phyloP scores from a whole-genome alignment of 2,113 vertebrate genomes.

The Cyphomyrus plagiostoma region DNA sequence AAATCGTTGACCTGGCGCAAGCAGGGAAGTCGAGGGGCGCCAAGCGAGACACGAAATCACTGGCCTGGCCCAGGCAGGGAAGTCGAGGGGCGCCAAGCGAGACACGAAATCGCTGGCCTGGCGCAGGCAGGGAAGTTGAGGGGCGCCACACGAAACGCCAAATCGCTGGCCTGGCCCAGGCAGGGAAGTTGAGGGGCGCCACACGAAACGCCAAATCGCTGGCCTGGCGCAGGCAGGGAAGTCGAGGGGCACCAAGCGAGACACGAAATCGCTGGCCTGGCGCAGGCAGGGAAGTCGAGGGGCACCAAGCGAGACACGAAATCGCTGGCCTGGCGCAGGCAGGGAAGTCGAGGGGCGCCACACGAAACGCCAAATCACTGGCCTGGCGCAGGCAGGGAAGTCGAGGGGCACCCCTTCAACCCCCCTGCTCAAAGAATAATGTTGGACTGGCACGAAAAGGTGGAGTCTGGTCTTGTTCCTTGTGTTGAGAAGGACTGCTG shows the following conservation, averaged over 20 bases:
- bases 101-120: too few relatives aligned
- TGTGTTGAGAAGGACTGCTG: not conserved
- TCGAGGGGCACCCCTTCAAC: not conserved
- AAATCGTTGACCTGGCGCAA: slow-evolving; percentile 13
- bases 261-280: slow-evolving; percentile 21
- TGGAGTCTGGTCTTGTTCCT: not conserved
- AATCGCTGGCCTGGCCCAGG: too few relatives aligned
- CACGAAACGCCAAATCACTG: too few relatives aligned
- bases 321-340: too few relatives aligned
- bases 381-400: too few relatives aligned
- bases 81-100: not conserved
- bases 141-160: too few relatives aligned
- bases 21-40: not conserved
- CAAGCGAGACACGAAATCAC: not conserved
- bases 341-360: too few relatives aligned
- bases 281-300: not conserved
- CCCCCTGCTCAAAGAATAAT: not conserved
- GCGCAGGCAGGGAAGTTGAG: too few relatives aligned
- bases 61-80: too few relatives aligned
- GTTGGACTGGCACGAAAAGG: not conserved
- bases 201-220: too few relatives aligned
- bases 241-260: not conserved
- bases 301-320: not conserved
- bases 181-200: too few relatives aligned
- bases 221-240: too few relatives aligned